Conservation (phyloP, 2,888 invertebrate species). For the Noctua janthe region DNA sequence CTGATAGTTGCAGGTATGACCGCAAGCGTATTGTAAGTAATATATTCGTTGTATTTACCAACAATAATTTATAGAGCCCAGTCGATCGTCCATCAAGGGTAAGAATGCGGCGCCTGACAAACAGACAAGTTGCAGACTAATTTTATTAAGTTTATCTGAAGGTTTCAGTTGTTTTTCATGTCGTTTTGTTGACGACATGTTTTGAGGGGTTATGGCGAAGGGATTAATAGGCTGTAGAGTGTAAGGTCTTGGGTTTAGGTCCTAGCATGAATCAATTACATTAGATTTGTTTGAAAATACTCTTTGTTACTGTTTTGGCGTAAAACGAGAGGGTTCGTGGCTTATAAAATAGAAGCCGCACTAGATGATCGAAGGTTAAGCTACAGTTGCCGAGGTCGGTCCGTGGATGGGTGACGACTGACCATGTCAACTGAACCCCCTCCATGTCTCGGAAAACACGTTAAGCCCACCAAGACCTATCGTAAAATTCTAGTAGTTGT, state of each 20-base stretch:
- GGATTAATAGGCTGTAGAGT: background rate
- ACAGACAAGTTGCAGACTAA: constrained; percentile 40
- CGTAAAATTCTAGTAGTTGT: background rate
- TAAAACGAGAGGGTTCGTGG: background rate
- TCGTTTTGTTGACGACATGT: constrained; percentile 9
- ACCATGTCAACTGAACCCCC: background rate
- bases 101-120: constrained; percentile 48
- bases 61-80: constrained; percentile 31
- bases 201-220: background rate
- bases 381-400: background rate
- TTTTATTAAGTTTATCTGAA: constrained; percentile 41
- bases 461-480: background rate
- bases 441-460: background rate
- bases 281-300: background rate
- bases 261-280: background rate
- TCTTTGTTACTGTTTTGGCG: background rate
- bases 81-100: constrained; percentile 33
- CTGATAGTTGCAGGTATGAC: background rate
- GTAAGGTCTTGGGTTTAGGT: background rate
- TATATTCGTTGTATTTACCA: constrained; percentile 23
- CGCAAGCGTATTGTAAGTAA: constrained; percentile 2
- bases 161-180: background rate
- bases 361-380: background rate
- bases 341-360: background rate
- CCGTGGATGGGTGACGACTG: background rate